Conservation (phyloP, 2,888 invertebrate species). For the Cyclophora punctaria region DNA sequence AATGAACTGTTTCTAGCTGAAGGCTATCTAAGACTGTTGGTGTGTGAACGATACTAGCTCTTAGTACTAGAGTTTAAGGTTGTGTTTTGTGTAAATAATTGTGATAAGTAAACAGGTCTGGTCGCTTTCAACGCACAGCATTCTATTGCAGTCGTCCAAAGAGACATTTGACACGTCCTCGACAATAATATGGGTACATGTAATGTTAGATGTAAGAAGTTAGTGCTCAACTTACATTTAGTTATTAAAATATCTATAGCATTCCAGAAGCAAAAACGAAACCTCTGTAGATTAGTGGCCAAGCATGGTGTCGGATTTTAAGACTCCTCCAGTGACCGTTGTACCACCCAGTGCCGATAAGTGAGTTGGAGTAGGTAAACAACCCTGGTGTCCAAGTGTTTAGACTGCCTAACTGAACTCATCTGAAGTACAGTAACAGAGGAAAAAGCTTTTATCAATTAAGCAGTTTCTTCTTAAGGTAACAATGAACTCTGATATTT, state of each 20-base stretch:
- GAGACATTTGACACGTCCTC: slow-evolving; percentile 68
- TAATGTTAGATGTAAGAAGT: slow-evolving; percentile 23
- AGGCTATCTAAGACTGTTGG: slow-evolving; percentile 42
- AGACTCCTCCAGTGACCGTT: too few species aligned
- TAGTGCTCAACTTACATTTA: slow-evolving; percentile 5
- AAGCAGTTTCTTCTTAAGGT: too few species aligned
- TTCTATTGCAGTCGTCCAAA: slow-evolving; percentile 60
- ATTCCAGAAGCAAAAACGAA: too few species aligned
- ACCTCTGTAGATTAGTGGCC: too few species aligned
- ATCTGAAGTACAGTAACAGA: too few species aligned
- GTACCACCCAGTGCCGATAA: too few species aligned
- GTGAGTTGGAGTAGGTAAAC: too few species aligned
- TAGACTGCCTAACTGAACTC: too few species aligned
- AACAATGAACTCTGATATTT: too few species aligned
- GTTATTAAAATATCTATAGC: background rate
- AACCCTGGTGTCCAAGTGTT: too few species aligned
- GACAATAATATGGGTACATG: slow-evolving; percentile 52
- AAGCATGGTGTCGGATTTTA: too few species aligned
- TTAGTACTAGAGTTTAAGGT: slow-evolving; percentile 26
- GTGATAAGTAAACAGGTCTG: slow-evolving; percentile 56
- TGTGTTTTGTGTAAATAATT: slow-evolving; percentile 29
- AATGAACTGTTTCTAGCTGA: slow-evolving; percentile 62
- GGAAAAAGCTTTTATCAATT: too few species aligned
- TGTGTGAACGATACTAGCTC: slow-evolving; percentile 21
- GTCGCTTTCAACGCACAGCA: slow-evolving; percentile 61